Base-by-base conservation (phyloP, 1,140 invertebrate species). In the Diachasmimorpha longicaudata region DNA sequence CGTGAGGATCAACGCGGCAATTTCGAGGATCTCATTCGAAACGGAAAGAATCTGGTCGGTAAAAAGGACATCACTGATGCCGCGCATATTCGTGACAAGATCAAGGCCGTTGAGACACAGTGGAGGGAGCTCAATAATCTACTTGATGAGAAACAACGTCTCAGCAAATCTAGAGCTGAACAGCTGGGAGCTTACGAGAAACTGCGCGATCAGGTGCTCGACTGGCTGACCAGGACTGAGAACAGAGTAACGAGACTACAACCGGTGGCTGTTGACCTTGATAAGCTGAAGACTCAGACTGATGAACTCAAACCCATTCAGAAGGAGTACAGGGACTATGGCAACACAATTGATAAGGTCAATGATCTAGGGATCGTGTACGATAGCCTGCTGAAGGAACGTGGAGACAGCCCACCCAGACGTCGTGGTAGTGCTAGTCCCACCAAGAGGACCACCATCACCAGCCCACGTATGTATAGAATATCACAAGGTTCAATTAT, bases 61-160 rank as follows among this genome's bases (percentile, higher is more conserved):
- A 95, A 97, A 88, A 95, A 96, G 74, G 96, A 98, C 85, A 94
- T 97, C 2, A 97, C 96, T 0, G 97, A 98, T 81, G 95, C 95
- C 0, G 93, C 93, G 21, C 91, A 92, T 3, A 91, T 98, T n/a
- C 92, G 96, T 63, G 96, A 98, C 83, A 93, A 94, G 77, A 93
- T 97, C 79, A 97, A 96, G 87, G 92, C 93, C 4, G 88, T 98
- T 58, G 96, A 98, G 86, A 93, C 93, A 52, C 94, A 94, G 82
- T 98, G 96, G 96, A 93, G 94, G 52, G 96, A 97, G 82, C 90
- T 97, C 68, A 93, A 93, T 76, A 91, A 91, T 58, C 85, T 94
- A 0, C 89, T 98, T 6, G 94, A 96, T 78, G 96, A 98, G 80
- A 95, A 95, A 80, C 92, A 94, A 78, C 93, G 95, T 81, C 89